Evolutionary conservation across 1,140 invertebrate genomes (phyloP), one percentile per base, ranked within the genome.

Genomic region (Drosophila nasuta): DNA sequence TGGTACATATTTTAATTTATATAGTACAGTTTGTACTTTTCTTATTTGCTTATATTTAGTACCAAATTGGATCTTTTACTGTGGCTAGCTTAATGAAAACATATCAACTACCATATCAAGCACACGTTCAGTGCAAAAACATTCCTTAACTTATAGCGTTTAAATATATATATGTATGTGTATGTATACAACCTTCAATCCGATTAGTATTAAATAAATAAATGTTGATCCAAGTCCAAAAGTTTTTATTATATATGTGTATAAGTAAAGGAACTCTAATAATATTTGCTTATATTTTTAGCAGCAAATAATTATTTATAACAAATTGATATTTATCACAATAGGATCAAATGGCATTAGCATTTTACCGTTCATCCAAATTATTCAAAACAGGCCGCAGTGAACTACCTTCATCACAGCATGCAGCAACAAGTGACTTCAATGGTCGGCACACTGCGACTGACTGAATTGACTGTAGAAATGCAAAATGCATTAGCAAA

Each of bases 91-190:
- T 13, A 56, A 38, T 60, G 10, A 17, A 10, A 67, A 48, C 38
- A 48, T 60, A 74, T 67, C 70, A 58, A 58, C 46, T 48, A 57
- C 46, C 66, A 70, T 70, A 75, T 75, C 67, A 71, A 51, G 56
- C 45, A 57, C 51, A 28, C 7, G 45, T 35, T 28, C 17, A 38
- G 54, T 75, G 72, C 72, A 64, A 63, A 59, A 20, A 43, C 41
- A 15, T n/a, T 33, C 28, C 5, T 70, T 64, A 38, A 38, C 35
- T 38, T 38, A 38, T 38, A 38, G 35, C 41, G 28, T 68, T 64
- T 20, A 82, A 25, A 54, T 25, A 33, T 58, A 56, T 48, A 46
- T 51, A 54, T 25, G 25, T 52, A 59, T 48, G 51, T 51, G 54
- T 33, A 51, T 60, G 38, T 38, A 57, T 64, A 70, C 38, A 76